Percentiles rank a stretch among this genome's conserved stretches.
These are phyloP conservation scores for Rana temporaria DNA, from an alignment of 2,113 vertebrate genomes.

Conservation along the genomic window DNA sequence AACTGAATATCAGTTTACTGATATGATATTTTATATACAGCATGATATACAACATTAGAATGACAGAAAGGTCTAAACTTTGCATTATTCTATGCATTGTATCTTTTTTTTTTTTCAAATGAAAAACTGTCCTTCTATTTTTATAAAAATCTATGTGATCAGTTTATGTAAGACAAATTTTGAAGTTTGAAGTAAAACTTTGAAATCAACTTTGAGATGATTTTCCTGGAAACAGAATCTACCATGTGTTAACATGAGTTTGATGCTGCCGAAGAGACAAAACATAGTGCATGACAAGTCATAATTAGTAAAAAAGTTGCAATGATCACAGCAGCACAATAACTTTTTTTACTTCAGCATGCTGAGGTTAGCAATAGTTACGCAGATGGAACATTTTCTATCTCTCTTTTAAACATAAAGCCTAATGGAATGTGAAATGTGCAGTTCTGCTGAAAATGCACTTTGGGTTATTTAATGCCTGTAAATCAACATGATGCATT, in stretches of 20 bases:
- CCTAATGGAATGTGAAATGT: conserved; percentile 58
- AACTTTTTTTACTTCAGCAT: conserved; percentile 49
- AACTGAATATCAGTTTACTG: too few species aligned
- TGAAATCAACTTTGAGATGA: not conserved
- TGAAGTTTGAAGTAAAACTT: too few species aligned
- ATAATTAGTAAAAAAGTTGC: conserved; percentile 50
- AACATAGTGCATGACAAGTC: conserved; percentile 38
- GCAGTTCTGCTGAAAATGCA: conserved; percentile 51
- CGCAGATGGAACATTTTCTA: conserved; percentile 55
- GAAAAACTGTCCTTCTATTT: too few species aligned
- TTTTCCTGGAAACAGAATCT: conserved; percentile 9
- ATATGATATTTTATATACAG: too few species aligned
- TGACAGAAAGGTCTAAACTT: too few species aligned
- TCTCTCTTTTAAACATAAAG: conserved; percentile 56
- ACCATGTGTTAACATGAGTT: not conserved
- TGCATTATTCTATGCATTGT: too few species aligned
- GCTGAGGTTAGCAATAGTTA: conserved; percentile 56
- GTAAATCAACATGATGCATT: conserved; percentile 57
- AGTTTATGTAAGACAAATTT: too few species aligned
- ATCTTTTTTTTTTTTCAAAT: too few species aligned
- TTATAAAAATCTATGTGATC: not conserved
- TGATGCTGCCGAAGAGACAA: conserved; percentile 4
- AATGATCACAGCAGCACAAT: conserved; percentile 54
- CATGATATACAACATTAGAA: too few species aligned
- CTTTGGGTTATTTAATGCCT: conserved; percentile 48